Percentiles rank a stretch among this genome's conserved stretches.
These are phyloP conservation scores for Calephelis virginiensis DNA, from an alignment of 1,140 invertebrate genomes.

Conservation along the genomic window DNA sequence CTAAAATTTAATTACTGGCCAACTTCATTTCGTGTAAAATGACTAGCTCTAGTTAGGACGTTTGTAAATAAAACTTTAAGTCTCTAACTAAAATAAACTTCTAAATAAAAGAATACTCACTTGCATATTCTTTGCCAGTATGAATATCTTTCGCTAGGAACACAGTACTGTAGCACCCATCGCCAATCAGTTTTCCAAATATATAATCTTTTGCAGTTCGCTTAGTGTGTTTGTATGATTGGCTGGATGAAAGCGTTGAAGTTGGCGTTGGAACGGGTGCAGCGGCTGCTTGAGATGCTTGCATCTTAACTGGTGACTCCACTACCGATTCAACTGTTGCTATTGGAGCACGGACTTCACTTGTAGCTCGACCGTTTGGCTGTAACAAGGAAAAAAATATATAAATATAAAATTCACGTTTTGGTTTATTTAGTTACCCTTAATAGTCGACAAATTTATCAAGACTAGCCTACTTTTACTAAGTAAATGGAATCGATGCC, in stretches of 20 bases:
- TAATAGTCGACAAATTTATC: no score
- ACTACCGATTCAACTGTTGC: slow-evolving; percentile 58
- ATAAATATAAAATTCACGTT: background rate
- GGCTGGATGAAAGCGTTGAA: slow-evolving; percentile 60
- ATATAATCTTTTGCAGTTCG: slow-evolving; percentile 92
- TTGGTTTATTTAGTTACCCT: no score
- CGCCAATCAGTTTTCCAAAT: slow-evolving; percentile 96
- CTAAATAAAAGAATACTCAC: slow-evolving; percentile 80
- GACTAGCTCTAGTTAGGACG: no score
- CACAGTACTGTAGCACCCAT: slow-evolving; percentile 97
- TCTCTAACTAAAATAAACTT: no score
- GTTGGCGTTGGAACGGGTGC: slow-evolving; percentile 50
- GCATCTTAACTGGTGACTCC: slow-evolving; percentile 67
- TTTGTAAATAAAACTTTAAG: no score
- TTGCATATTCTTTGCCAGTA: slow-evolving; percentile 94
- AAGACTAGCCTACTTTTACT: no score
- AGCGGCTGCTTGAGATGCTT: slow-evolving; percentile 54
- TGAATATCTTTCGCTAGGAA: slow-evolving; percentile 96
- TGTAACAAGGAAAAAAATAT: slow-evolving; percentile 56
- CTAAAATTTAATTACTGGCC: no score
- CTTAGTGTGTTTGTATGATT: slow-evolving; percentile 79
- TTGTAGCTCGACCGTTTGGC: slow-evolving; percentile 61
- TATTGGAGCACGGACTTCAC: slow-evolving; percentile 63
- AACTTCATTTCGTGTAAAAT: no score
- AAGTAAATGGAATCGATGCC: no score